Conservation (phyloP, 1,140 invertebrate genomes). For the Leptinotarsa lineolata region DNA sequence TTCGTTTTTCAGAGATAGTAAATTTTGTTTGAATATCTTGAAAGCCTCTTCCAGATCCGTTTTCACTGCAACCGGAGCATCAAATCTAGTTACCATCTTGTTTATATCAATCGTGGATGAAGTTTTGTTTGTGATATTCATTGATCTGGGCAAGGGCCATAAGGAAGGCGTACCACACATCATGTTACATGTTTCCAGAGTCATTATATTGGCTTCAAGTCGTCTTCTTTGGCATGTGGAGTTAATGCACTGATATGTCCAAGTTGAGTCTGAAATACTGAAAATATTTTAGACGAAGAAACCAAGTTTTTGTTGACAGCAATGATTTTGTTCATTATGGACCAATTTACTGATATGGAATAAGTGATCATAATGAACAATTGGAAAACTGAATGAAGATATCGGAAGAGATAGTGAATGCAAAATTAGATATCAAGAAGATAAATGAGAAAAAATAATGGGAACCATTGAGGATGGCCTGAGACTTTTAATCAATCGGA, state of each 20-base stretch:
- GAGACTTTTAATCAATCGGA: too few relatives aligned
- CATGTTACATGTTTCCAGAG: conserved; percentile 57
- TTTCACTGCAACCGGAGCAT: conserved; percentile 18
- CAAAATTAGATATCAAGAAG: too few relatives aligned
- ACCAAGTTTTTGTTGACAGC: neutral
- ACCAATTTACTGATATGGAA: neutral
- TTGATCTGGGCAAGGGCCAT: conserved; percentile 58
- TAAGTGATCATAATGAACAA: neutral
- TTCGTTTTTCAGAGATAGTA: neutral
- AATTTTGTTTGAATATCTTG: conserved; percentile 24
- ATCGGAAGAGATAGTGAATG: too few relatives aligned
- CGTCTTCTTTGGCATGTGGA: neutral
- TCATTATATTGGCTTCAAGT: neutral
- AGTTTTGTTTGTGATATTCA: conserved; percentile 52
- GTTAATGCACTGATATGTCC: conserved; percentile 7
- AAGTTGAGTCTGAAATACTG: conserved; percentile 12
- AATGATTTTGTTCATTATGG: neutral
- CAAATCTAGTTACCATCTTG: conserved; percentile 55
- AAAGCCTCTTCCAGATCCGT: conserved; percentile 21
- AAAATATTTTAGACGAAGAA: neutral
- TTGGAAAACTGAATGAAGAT: neutral
- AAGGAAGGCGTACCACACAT: conserved; percentile 56
- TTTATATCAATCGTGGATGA: conserved; percentile 52
- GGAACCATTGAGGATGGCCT: too few relatives aligned
- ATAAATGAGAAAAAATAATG: too few relatives aligned